Conservation (phyloP, 1,140 invertebrate species). For the Drosophila ercepeae region DNA sequence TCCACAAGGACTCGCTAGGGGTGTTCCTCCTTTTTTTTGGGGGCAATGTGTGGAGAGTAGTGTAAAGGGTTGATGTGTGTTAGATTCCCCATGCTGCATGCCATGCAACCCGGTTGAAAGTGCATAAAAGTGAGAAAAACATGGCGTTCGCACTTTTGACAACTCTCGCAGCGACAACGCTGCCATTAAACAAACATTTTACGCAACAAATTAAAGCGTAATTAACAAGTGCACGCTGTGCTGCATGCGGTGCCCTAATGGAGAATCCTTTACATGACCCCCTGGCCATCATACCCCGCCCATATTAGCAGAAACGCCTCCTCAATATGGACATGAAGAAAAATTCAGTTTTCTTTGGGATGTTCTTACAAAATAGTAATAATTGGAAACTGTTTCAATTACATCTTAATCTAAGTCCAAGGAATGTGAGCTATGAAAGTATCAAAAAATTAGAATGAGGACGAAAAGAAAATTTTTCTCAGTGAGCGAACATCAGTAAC, state of each 20-base stretch:
- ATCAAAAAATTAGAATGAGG: too few species aligned
- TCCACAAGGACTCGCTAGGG: background rate
- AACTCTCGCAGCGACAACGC: constrained; percentile 53
- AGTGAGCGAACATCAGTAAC: constrained; percentile 7
- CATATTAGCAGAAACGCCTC: constrained; percentile 64
- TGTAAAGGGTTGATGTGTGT: background rate
- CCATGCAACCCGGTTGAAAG: constrained; percentile 3
- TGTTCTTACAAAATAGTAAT: background rate
- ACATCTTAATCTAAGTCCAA: too few species aligned
- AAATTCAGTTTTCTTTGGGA: background rate
- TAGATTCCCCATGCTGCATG: background rate
- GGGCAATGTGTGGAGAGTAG: constrained; percentile 4
- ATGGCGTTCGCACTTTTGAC: constrained; percentile 55
- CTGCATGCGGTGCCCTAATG: constrained; percentile 50
- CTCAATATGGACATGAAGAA: constrained; percentile 26
- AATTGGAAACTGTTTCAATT: too few species aligned
- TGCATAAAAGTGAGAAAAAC: constrained; percentile 77
- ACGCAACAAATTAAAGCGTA: constrained; percentile 82
- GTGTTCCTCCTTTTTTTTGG: background rate
- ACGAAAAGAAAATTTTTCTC: too few species aligned
- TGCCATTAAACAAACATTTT: constrained; percentile 81
- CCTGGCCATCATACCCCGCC: constrained; percentile 9
- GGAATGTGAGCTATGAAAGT: too few species aligned
- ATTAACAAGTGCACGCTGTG: constrained; percentile 79
- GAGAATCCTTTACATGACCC: background rate